Conservation (phyloP, 2,888 invertebrate genomes). For the Sminthurides aquaticus region DNA sequence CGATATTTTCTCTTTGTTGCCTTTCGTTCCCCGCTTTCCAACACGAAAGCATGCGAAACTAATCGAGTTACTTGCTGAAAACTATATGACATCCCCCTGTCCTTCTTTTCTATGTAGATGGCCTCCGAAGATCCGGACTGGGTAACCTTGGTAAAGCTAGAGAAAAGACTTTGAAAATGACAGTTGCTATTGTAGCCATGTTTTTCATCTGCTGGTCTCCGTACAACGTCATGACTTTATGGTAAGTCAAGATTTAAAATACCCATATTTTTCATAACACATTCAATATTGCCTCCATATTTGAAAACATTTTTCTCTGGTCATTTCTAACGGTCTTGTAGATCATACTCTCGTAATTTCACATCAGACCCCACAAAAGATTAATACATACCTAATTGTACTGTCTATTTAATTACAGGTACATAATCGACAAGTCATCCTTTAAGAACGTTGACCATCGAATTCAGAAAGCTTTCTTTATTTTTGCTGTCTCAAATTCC, state of each 20-base stretch:
- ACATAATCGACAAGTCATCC: conserved; percentile 69
- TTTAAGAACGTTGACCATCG: conserved; percentile 64
- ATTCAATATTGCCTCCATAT: no score
- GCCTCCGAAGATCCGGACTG: conserved; percentile 62
- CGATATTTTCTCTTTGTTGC: no score
- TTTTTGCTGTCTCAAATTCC: conserved; percentile 93
- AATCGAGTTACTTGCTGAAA: no score
- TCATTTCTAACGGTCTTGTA: not conserved
- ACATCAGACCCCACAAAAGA: no score
- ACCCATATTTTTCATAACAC: not conserved
- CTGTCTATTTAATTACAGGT: conserved; percentile 60
- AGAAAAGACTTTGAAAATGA: conserved; percentile 85
- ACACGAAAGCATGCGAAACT: no score
- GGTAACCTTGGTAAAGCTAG: conserved; percentile 74
- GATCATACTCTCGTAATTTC: no score
- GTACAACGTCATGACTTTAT: conserved; percentile 81
- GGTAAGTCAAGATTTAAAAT: conserved; percentile 52
- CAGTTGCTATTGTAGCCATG: conserved; percentile 82
- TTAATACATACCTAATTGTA: no score
- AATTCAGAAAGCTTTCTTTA: conserved; percentile 75
- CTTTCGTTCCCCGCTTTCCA: no score
- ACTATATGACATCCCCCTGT: no score
- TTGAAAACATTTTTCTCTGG: no score
- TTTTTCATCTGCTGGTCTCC: conserved; percentile 96
- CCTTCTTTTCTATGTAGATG: conserved; percentile 26